phyloP scores from a whole-genome alignment of 1,140 invertebrate species.

The Drosophila subobscura region DNA sequence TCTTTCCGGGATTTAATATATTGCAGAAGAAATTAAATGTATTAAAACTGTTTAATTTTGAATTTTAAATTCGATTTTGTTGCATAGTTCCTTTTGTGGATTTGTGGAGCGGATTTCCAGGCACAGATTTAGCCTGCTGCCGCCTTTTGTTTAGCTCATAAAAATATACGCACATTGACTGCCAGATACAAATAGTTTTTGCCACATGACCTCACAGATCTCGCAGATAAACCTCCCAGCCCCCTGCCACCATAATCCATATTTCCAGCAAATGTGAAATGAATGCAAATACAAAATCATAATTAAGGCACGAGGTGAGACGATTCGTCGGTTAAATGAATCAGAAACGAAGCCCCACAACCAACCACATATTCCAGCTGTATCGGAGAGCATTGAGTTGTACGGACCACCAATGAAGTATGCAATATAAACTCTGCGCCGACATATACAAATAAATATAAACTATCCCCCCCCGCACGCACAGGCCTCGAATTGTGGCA shows the following conservation, averaged over 20 bases:
- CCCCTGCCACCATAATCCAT: slow-evolving; percentile 26
- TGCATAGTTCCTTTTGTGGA: not conserved
- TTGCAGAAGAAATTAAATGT: too few relatives aligned
- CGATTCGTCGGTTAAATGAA: slow-evolving; percentile 34
- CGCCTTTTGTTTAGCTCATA: slow-evolving; percentile 47
- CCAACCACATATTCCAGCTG: not conserved
- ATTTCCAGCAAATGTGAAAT: slow-evolving; percentile 31
- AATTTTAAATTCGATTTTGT: too few relatives aligned
- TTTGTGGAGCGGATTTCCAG: slow-evolving; percentile 44
- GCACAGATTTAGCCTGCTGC: slow-evolving; percentile 16
- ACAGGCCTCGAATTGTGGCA: not conserved
- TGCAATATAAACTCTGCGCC: slow-evolving; percentile 72
- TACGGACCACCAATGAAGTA: slow-evolving; percentile 75
- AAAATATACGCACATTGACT: slow-evolving; percentile 50
- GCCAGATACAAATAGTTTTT: slow-evolving; percentile 51
- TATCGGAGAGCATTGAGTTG: slow-evolving; percentile 41
- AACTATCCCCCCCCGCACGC: slow-evolving; percentile 4
- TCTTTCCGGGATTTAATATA: too few relatives aligned
- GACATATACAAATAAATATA: slow-evolving; percentile 74
- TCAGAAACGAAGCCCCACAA: slow-evolving; percentile 20
- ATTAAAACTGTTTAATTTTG: too few relatives aligned
- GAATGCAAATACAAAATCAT: slow-evolving; percentile 49
- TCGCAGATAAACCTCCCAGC: slow-evolving; percentile 12
- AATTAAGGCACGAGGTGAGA: slow-evolving; percentile 44
- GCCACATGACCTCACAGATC: slow-evolving; percentile 34